Percentiles rank a stretch among this genome's conserved stretches.
Evolutionary conservation across 1,140 invertebrate genomes (phyloP).

Genomic region (Physella acuta): DNA sequence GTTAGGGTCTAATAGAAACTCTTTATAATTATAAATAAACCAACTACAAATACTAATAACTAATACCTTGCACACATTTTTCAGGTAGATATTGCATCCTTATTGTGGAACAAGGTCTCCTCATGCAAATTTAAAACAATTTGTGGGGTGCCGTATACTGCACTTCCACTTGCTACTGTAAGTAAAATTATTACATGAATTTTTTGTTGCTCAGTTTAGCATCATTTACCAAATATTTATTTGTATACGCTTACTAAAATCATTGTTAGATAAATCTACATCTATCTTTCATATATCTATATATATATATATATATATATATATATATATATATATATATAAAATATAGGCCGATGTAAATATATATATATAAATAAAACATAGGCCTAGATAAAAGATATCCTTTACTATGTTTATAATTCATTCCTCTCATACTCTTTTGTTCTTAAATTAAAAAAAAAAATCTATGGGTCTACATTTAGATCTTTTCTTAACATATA

Average conservation of each 20-base stretch:
- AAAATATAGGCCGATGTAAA: neutral
- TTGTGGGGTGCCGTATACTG: constrained; percentile 97
- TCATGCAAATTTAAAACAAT: constrained; percentile 69
- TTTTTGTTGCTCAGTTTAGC: no score
- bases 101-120: constrained; percentile 68
- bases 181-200: no score
- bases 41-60: no score
- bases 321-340: neutral
- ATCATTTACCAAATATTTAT: no score
- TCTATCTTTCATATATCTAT: no score
- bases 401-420: neutral
- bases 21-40: no score
- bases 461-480: constrained; percentile 6
- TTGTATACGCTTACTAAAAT: no score
- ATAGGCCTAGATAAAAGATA: neutral
- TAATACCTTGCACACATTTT: no score
- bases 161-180: constrained; percentile 88
- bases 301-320: no score
- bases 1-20: no score
- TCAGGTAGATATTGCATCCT: constrained; percentile 64
- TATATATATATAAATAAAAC: neutral
- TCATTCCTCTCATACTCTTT: neutral
- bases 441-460: neutral
- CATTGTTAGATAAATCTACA: no score
- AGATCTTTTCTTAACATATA: neutral